Conservation (phyloP, 2,888 invertebrate genomes). For the Pterostichus niger region DNA sequence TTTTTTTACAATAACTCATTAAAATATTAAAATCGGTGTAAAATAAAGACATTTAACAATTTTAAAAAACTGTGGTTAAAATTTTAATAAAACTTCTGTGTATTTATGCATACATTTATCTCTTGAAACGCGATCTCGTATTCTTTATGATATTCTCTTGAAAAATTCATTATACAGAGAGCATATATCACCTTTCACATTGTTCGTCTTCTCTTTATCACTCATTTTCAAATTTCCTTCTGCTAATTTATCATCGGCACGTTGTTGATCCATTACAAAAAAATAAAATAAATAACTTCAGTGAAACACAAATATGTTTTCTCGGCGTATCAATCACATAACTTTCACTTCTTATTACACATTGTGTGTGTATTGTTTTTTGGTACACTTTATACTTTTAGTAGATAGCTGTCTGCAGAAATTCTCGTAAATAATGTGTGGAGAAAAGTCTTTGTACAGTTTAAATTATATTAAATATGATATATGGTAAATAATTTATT, state of each 20-base stretch:
- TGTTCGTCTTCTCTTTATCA: constrained; percentile 2
- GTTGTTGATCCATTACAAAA: constrained; percentile 37
- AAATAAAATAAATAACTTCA: no score
- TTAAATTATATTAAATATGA: no score
- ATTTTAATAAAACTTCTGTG: constrained; percentile 11
- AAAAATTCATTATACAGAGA: constrained; percentile 40
- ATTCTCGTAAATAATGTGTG: no score
- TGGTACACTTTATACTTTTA: no score
- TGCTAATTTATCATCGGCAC: constrained; percentile 49
- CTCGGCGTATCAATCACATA: no score
- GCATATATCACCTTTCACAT: constrained; percentile 42
- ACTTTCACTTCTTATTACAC: no score
- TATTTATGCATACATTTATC: constrained; percentile 44
- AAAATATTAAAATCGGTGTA: no score
- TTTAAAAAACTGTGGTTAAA: not conserved
- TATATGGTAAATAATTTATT: no score
- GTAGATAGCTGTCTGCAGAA: no score
- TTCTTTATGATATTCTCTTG: constrained; percentile 44
- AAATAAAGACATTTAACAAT: not conserved
- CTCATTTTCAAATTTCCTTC: constrained; percentile 53
- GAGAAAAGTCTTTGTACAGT: no score
- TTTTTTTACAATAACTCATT: not conserved
- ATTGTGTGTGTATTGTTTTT: no score
- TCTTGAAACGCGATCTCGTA: constrained; percentile 17
- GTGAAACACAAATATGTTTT: not conserved